Evolutionary conservation across 2,113 vertebrate species (phyloP), one percentile per base, ranked within the genome.

Genomic region (Cricetomys ansorgei): DNA sequence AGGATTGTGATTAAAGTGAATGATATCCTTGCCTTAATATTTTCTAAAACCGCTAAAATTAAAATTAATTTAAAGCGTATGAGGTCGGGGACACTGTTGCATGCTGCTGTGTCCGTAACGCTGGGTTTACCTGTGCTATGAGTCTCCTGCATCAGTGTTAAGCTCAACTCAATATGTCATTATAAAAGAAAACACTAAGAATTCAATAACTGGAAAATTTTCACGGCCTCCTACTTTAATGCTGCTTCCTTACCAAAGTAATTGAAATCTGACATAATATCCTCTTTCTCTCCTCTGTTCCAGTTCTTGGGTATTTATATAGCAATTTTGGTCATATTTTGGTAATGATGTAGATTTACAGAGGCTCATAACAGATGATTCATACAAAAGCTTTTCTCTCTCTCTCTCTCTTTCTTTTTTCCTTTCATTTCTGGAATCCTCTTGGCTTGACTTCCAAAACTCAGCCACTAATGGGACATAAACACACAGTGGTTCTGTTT

Each of bases 241-340:
- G 64, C 48, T 97, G 84, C 53, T 12, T 95, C 98, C 95, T 96
- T 97, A 95, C 95, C 77, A 85, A 96, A 94, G 76, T 45, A 31
- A 95, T 97, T 97, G 80, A 98, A 92, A 90, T 97, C 97, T 98
- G 98, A 98, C 97, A 98, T 96, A 93, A 97, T 98, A 94, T 79
- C 40, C 65, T 96, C 6, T 83, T 97, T 97, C 89, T 97, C 84
- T 96, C 92, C 81, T 97, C 67, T 95, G 48, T 97, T 98, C 98
- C 50, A 95, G 95, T 93, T 94, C 94, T 96, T 95, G 87, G 97
- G 96, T 98, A 97, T 98, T 98, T 97, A 93, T 94, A 87, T 57
- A 98, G 97, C 94, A 98, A 96, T 98, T 98, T 98, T 98, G 98
- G 97, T 97, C 96, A 98, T 98, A 96, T 80, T 98, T 98, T 92